Conservation (phyloP, 2,888 invertebrate genomes). For the Lordiphosa fenestrarum region DNA sequence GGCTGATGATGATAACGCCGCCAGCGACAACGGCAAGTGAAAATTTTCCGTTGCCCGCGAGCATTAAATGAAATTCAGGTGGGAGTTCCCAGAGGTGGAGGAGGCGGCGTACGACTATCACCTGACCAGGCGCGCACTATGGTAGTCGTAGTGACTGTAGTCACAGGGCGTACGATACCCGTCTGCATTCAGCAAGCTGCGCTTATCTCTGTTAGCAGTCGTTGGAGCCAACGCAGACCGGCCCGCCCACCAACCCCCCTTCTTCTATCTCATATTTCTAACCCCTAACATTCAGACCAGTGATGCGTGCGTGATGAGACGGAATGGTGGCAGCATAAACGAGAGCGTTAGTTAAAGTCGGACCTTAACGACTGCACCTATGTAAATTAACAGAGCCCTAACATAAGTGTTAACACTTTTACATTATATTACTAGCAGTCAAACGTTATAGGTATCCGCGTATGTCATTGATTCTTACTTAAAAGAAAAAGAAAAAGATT, state of each 20-base stretch:
- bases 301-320: slow-evolving; percentile 31
- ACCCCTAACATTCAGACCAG: slow-evolving; percentile 17
- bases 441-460: too few species aligned
- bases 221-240: slow-evolving; percentile 17
- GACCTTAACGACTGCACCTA: too few species aligned
- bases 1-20: slow-evolving; percentile 60
- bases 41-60: slow-evolving; percentile 55
- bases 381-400: too few species aligned
- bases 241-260: slow-evolving; percentile 13
- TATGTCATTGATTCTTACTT: too few species aligned
- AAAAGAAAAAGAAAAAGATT: too few species aligned
- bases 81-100: slow-evolving; percentile 1
- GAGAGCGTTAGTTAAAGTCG: too few species aligned
- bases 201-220: slow-evolving; percentile 64
- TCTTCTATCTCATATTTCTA: not conserved
- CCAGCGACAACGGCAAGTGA: slow-evolving; percentile 55
- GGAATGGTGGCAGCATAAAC: too few species aligned
- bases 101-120: slow-evolving; percentile 12
- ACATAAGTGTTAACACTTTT: too few species aligned
- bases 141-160: slow-evolving; percentile 11
- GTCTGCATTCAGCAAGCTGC: slow-evolving; percentile 55
- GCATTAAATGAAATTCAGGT: slow-evolving; percentile 39
- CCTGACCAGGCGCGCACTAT: slow-evolving; percentile 33
- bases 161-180: not conserved
- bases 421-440: too few species aligned